phyloP scores from a whole-genome alignment of 2,888 invertebrate species.

The Ormyrus nitidulus region DNA sequence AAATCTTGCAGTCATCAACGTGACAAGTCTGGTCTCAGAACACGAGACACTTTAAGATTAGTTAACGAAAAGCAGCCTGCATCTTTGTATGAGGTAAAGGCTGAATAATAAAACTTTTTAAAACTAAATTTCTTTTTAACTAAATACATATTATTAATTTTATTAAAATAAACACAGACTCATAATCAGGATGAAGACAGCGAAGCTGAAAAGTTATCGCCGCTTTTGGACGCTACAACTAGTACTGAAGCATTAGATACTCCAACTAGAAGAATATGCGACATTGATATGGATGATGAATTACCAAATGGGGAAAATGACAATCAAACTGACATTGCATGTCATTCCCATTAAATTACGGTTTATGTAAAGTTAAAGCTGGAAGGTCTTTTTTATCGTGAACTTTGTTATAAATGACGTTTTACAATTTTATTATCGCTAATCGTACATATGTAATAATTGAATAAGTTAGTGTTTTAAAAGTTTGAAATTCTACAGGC shows the following conservation, averaged over 20 bases:
- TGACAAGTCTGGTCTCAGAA: conserved; percentile 71
- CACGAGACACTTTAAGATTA: conserved; percentile 78
- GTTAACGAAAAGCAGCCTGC: conserved; percentile 79
- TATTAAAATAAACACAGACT: conserved; percentile 45
- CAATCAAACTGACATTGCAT: conserved; percentile 66
- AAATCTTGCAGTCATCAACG: conserved; percentile 68
- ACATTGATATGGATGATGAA: conserved; percentile 72
- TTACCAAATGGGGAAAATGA: conserved; percentile 69
- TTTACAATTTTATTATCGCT: conserved; percentile 28
- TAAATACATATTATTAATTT: background rate
- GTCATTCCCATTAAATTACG: conserved; percentile 67
- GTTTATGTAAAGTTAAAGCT: conserved; percentile 18
- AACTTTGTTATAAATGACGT: conserved; percentile 30
- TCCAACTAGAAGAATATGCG: conserved; percentile 68
- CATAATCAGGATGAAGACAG: conserved; percentile 85
- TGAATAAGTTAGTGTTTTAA: conserved; percentile 6
- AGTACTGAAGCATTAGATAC: conserved; percentile 70
- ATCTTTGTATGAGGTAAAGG: conserved; percentile 69
- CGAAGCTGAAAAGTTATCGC: conserved; percentile 89
- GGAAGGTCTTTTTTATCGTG: conserved; percentile 22
- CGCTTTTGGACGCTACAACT: conserved; percentile 79
- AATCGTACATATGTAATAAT: background rate
- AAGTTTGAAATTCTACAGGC: background rate
- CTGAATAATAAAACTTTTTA: background rate
- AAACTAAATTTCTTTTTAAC: conserved; percentile 1